phyloP scores from a whole-genome alignment of 2,113 vertebrate species.

The Peromyscus leucopus region DNA sequence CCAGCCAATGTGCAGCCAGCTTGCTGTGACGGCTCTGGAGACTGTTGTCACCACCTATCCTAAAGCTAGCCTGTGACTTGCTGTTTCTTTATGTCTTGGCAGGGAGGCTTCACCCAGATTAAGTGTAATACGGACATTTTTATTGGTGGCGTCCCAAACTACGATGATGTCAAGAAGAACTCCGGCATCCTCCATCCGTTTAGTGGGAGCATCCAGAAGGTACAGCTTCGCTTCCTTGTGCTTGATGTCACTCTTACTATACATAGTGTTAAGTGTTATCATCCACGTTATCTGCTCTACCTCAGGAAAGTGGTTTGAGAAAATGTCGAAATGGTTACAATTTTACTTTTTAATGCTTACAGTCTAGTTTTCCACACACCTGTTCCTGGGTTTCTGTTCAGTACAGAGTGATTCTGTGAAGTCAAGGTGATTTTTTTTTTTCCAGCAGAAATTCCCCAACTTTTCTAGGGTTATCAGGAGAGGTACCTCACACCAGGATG shows the following conservation, averaged over 20 bases:
- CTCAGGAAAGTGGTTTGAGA: background rate
- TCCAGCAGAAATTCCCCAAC: background rate
- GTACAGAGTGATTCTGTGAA: background rate
- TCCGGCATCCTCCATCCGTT: slow-evolving; percentile 91
- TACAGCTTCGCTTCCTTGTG: slow-evolving; percentile 59
- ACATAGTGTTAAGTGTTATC: accelerated
- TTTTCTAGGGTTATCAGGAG: background rate
- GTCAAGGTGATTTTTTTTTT: background rate
- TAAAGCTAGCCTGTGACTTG: background rate
- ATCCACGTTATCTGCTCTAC: background rate
- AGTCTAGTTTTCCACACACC: background rate
- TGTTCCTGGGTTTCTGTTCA: background rate
- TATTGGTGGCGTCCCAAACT: slow-evolving; percentile 94
- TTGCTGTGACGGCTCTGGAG: background rate
- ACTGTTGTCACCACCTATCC: background rate
- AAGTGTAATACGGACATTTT: slow-evolving; percentile 96
- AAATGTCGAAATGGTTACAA: background rate
- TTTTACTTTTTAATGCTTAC: background rate
- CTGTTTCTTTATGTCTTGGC: slow-evolving; percentile 1
- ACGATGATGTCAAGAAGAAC: slow-evolving; percentile 92
- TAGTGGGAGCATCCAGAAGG: slow-evolving; percentile 96
- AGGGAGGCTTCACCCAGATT: slow-evolving; percentile 99
- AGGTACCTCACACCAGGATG: background rate
- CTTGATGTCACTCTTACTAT: background rate
- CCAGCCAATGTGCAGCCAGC: background rate